These are phyloP conservation scores for Neodiprion fabricii DNA, from an alignment of 1,140 invertebrate species.

Conservation along the genomic window DNA sequence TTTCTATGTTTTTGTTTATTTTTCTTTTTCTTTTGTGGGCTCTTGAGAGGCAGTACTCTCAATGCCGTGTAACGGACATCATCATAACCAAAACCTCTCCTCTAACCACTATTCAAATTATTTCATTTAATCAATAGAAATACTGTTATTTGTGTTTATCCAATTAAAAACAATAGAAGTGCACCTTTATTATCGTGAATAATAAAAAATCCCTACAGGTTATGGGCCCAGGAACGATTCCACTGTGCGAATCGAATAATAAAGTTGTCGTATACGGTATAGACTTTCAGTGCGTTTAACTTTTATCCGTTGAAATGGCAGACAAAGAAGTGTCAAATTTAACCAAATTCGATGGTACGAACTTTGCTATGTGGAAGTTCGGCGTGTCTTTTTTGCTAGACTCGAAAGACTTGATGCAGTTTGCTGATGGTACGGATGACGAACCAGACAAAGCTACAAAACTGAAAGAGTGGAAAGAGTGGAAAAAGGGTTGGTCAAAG, in stretches of 20 bases:
- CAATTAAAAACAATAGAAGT: too few relatives aligned
- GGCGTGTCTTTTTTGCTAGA: constrained; percentile 6
- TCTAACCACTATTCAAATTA: background rate
- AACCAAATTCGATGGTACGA: constrained; percentile 20
- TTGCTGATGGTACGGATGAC: background rate
- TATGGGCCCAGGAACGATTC: constrained; percentile 14
- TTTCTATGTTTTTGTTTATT: background rate
- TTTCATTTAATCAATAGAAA: too few relatives aligned
- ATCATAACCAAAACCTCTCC: background rate
- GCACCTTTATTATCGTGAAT: background rate
- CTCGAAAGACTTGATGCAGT: constrained; percentile 4
- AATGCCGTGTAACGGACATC: background rate
- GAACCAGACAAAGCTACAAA: constrained; percentile 15
- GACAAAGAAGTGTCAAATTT: constrained; percentile 16
- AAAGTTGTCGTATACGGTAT: constrained; percentile 9
- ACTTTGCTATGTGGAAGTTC: constrained; percentile 16
- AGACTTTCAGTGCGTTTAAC: background rate
- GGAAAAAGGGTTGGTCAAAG: constrained; percentile 17
- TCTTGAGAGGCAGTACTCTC: background rate
- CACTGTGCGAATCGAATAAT: constrained; percentile 4
- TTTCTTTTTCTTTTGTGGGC: background rate
- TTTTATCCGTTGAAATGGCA: constrained; percentile 11
- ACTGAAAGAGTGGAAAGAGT: constrained; percentile 16
- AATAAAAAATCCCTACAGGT: background rate
- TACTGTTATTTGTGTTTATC: too few relatives aligned